Evolutionary conservation across 53 echinoderm and acorn worm species (phyloP), one percentile per base, ranked within the genome.

Genomic region (Holothuria scabra): DNA sequence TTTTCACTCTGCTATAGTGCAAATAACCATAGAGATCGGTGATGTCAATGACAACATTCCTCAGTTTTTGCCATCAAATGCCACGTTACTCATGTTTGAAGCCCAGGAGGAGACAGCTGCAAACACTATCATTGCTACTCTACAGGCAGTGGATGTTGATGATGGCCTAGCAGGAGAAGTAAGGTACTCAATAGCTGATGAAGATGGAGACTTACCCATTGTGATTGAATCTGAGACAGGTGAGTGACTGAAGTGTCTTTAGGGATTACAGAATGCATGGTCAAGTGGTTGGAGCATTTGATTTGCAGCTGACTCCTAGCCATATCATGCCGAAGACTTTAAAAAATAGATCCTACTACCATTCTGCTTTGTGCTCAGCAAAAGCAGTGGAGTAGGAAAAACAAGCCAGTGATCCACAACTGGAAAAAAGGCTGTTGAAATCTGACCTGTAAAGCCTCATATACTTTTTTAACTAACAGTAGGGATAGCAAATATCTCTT

Each of bases 31-130:
- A 41, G 84, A 88, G 23, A 92, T 99, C 84, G 76, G 72, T 7
- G 99, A 99, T 81, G 76, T 93, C 70, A 99, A 99, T 41, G 99
- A 99, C 89, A 94, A 99, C 60, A 79, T 64, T 29, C 99, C 99
- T 1, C 69, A 71, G 28, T 99, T 91, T 89, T 87, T 85, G 60
- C 94, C 93, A 9, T 84, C 84, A 0, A 89, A 83, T 22, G 84
- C 87, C 14, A 80, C 68, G 12, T n/a, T 66, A 79, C 72, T 93
- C 32, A 2, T 83, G 16, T 84, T 87, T 18, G 79, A 85, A 67
- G 69, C 90, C 31, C 93, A 90, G 84, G 94, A 94, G 33, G 90
- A 86, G 59, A 84, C 86, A 3, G 79, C 84, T 11, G 22, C 66
- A 3, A 86, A 86, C 44, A 93, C 91, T 29, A 91, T 93, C 79